Evolutionary conservation across 37 sponge, comb jelly and placozoan genomes (phyloP), one percentile per base, ranked within the genome.

Genomic region (Eunapius fragilis): DNA sequence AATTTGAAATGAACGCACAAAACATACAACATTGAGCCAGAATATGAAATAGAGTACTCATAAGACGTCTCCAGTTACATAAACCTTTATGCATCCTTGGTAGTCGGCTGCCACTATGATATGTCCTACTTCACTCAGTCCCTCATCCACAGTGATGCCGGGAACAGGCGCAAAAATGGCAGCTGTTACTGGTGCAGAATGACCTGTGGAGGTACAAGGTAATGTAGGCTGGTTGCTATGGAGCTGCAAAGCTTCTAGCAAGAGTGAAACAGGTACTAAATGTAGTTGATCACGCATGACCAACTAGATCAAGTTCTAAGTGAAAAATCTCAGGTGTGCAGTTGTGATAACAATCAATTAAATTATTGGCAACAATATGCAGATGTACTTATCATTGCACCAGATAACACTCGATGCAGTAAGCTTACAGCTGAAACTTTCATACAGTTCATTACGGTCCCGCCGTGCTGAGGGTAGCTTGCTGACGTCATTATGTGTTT

Each of bases 91-190:
- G 48, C 72, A 58, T 5, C 98, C 98, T 30, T 89, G 86, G 67
- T 95, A 97, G 69, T 97, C 98, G 12, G 96, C 98, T 45, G 98
- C 92, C 35, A 97, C 88, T 70, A 95, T 78, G 70, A 96, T 95
- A 26, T 97, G 85, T 31, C 98, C 96, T 0, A 95, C 92, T 19
- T 96, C 92, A 25, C 78, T 86, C 12, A 94, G 41, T 0, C 94
- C 94, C 31, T 90, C 84, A 80, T 88, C 91, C 12, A 92, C 96
- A 48, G 97, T 93, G 28, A 92, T 90, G 9, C 96, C 96, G 10
- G 96, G 96, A 19, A 96, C 91, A 37, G 98, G 98, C 33, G 96
- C 98, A 94, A 98, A 98, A 28, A 91, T 76, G 1, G 96, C 96
- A 3, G 82, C 89, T 0, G 98, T 98, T 3, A 98, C 94, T 28